A percentile compares a stretch with the other conserved stretches of the same genome.
Evolutionary conservation across 2,888 invertebrate genomes (phyloP).

Genomic region (Oxycera nigricornis): DNA sequence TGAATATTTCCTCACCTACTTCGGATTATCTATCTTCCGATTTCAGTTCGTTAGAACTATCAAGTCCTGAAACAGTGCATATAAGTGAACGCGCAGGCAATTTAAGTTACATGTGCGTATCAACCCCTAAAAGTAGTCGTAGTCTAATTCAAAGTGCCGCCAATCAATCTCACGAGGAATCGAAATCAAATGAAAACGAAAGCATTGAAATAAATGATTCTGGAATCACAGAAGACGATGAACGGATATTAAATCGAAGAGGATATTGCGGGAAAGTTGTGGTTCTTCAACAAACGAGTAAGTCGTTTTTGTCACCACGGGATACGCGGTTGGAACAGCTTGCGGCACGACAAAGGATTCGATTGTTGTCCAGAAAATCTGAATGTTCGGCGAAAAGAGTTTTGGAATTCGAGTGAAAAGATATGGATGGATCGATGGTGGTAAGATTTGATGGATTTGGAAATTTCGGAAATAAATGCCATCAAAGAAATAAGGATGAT

Average conservation of each 20-base stretch:
- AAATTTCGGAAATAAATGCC: no score
- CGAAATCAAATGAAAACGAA: neutral
- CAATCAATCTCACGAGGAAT: no score
- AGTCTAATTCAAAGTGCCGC: no score
- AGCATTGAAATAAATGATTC: neutral
- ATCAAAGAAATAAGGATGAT: no score
- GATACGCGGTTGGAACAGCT: neutral
- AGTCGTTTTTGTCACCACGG: neutral
- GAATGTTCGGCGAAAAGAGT: neutral
- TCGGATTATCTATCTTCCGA: no score
- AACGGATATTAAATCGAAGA: neutral
- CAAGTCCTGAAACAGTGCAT: no score
- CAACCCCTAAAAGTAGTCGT: no score
- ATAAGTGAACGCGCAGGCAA: no score
- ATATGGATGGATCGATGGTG: neutral
- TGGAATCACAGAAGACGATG: constrained; percentile 15
- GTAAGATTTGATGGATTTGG: no score
- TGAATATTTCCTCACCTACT: no score
- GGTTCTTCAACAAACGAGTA: neutral
- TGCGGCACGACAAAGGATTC: neutral
- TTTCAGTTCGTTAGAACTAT: no score
- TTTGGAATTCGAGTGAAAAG: neutral
- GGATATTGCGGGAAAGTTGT: constrained; percentile 7
- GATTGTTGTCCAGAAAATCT: neutral
- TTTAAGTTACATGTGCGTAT: no score